Evolutionary conservation across 2,113 vertebrate genomes (phyloP).

Genomic region (Rhinopomastus cyanomelas): DNA sequence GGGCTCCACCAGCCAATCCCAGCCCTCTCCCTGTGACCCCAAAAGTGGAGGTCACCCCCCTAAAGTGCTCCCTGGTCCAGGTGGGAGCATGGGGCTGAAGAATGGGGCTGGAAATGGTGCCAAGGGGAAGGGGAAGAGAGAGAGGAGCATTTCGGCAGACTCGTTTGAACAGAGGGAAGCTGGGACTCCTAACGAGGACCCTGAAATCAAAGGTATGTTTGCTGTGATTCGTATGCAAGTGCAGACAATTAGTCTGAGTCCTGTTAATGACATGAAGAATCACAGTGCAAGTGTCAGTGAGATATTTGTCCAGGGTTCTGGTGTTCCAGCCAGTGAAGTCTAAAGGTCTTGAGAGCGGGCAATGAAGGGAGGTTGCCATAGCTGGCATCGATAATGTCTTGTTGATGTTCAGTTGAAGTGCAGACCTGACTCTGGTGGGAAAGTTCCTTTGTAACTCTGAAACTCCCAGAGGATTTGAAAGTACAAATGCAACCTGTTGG

Average conservation of each 20-base stretch:
- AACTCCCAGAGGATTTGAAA: constrained; percentile 15
- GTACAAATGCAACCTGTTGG: constrained; percentile 19
- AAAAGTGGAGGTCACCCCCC: constrained; percentile 88
- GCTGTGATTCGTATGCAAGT: neutral
- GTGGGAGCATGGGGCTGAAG: constrained; percentile 95
- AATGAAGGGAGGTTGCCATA: neutral
- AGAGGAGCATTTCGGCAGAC: constrained; percentile 95
- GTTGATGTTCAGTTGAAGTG: neutral
- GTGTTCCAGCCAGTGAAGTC: neutral
- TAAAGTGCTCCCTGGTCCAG: constrained; percentile 87
- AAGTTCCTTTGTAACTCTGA: constrained; percentile 30
- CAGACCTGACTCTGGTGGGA: neutral
- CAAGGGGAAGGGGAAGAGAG: constrained; percentile 97
- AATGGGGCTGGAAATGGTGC: constrained; percentile 93
- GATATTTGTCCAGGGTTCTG: neutral
- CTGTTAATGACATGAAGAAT: neutral
- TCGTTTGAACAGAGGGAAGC: constrained; percentile 95
- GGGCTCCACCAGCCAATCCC: constrained; percentile 93
- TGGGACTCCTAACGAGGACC: constrained; percentile 90
- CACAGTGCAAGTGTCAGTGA: neutral
- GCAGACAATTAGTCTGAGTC: neutral
- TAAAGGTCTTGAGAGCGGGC: constrained; percentile 1
- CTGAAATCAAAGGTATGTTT: constrained; percentile 87
- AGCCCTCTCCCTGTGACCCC: constrained; percentile 95
- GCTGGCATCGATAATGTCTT: neutral